Percentiles rank a stretch among this genome's conserved stretches.
Evolutionary conservation across 1,140 invertebrate species (phyloP).

Genomic region (Formica exsecta): DNA sequence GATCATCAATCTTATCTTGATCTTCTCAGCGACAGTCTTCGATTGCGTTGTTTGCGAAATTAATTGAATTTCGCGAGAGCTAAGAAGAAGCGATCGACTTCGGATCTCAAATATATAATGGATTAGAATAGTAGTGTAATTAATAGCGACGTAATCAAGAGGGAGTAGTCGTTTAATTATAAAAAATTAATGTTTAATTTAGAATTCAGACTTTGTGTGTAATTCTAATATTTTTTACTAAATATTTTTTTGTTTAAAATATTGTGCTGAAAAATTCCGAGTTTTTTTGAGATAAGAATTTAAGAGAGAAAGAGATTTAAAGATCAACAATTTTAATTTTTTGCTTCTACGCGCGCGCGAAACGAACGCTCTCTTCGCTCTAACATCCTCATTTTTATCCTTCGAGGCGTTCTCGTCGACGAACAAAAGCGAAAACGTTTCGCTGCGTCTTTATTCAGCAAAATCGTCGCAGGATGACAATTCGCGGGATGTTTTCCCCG

Average conservation of each 20-base stretch:
- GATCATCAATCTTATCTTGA: slow-evolving; percentile 38
- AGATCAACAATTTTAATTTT: not conserved
- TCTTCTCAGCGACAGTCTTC: not conserved
- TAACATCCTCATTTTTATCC: slow-evolving; percentile 1
- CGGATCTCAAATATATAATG: not conserved
- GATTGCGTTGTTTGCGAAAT: slow-evolving; percentile 28
- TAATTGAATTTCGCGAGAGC: slow-evolving; percentile 21
- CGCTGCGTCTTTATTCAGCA: not conserved
- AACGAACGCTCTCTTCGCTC: not conserved
- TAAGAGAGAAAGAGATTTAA: not conserved
- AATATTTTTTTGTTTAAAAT: not conserved
- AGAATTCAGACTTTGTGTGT: not conserved
- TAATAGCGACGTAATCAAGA: not conserved
- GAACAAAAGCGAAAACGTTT: slow-evolving; percentile 37
- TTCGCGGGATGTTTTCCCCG: not conserved
- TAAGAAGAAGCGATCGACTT: not conserved
- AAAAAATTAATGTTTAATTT: not conserved
- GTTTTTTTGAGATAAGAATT: not conserved
- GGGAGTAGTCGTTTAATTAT: not conserved
- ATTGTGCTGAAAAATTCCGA: not conserved
- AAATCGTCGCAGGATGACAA: slow-evolving; percentile 17
- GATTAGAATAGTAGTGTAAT: not conserved
- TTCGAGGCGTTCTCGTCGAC: not conserved
- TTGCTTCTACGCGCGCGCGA: not conserved
- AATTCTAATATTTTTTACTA: not conserved